Percentiles rank a stretch among this genome's conserved stretches.
These are phyloP conservation scores for Zelleria hepariella DNA, from an alignment of 2,888 invertebrate species.

Conservation along the genomic window DNA sequence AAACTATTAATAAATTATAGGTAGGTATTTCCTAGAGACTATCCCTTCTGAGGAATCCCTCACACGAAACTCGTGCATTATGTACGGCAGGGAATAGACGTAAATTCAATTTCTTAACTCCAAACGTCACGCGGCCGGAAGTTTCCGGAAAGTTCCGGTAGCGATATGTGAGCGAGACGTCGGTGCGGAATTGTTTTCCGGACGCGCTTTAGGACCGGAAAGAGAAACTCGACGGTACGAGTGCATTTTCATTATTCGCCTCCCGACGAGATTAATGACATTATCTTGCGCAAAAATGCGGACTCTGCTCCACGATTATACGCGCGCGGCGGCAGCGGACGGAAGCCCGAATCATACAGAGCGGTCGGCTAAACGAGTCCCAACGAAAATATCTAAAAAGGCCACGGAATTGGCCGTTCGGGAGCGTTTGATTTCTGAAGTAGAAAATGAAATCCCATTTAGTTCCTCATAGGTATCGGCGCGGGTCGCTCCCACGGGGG, in stretches of 20 bases:
- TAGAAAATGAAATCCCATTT: slow-evolving; percentile 66
- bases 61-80: slow-evolving; percentile 10
- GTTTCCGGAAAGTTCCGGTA: neutral
- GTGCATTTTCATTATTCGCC: slow-evolving; percentile 51
- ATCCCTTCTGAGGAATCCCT: slow-evolving; percentile 17
- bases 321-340: slow-evolving; percentile 15
- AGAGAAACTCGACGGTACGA: slow-evolving; percentile 17
- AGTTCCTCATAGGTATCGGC: slow-evolving; percentile 33
- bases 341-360: slow-evolving; percentile 15
- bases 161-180: neutral
- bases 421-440: slow-evolving; percentile 60
- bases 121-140: neutral
- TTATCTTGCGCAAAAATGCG: slow-evolving; percentile 58
- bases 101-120: slow-evolving; percentile 3
- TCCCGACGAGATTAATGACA: slow-evolving; percentile 50
- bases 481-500: slow-evolving; percentile 30
- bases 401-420: slow-evolving; percentile 35
- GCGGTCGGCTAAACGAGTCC: slow-evolving; percentile 33
- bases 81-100: neutral
- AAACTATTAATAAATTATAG: slow-evolving; percentile 44
- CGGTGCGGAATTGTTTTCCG: slow-evolving; percentile 25
- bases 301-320: slow-evolving; percentile 48
- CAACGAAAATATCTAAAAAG: slow-evolving; percentile 34
- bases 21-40: slow-evolving; percentile 14
- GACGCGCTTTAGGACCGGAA: slow-evolving; percentile 23